phyloP scores from a whole-genome alignment of 2,888 invertebrate species.

The Neuroscelio doddi region DNA sequence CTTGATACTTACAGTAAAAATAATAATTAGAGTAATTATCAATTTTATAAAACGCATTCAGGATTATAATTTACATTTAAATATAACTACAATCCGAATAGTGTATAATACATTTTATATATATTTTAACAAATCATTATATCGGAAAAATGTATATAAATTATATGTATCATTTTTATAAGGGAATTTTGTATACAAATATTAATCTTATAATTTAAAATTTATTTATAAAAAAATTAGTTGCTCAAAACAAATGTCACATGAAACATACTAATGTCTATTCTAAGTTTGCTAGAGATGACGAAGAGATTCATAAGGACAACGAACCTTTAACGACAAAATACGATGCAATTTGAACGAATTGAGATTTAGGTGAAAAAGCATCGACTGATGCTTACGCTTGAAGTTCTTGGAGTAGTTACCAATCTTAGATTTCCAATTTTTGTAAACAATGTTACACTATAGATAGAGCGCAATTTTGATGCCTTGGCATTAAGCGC shows the following conservation, averaged over 20 bases:
- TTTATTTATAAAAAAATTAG: constrained; percentile 1
- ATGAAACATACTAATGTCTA: constrained; percentile 59
- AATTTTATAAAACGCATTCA: too few relatives aligned
- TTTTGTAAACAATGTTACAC: too few relatives aligned
- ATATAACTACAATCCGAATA: too few relatives aligned
- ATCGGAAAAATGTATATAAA: too few relatives aligned
- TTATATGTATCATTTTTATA: too few relatives aligned
- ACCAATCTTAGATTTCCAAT: too few relatives aligned
- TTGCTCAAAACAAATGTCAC: constrained; percentile 51
- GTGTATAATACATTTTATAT: too few relatives aligned
- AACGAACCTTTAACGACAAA: constrained; percentile 50
- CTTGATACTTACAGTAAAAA: too few relatives aligned
- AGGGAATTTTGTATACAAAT: neutral
- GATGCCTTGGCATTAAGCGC: constrained; percentile 24
- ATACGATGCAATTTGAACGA: neutral
- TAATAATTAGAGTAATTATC: too few relatives aligned
- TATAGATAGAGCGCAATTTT: too few relatives aligned
- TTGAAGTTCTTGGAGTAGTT: neutral
- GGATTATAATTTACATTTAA: too few relatives aligned
- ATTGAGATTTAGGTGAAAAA: neutral
- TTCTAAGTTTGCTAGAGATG: constrained; percentile 61
- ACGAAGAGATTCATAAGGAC: constrained; percentile 48
- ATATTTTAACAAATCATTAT: too few relatives aligned
- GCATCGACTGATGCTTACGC: neutral
- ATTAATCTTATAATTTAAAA: neutral